A percentile compares a stretch with the other conserved stretches of the same genome.
Conservation (phyloP, 2,797 vertebrate genomes). For the Parambassis ranga region DNA sequence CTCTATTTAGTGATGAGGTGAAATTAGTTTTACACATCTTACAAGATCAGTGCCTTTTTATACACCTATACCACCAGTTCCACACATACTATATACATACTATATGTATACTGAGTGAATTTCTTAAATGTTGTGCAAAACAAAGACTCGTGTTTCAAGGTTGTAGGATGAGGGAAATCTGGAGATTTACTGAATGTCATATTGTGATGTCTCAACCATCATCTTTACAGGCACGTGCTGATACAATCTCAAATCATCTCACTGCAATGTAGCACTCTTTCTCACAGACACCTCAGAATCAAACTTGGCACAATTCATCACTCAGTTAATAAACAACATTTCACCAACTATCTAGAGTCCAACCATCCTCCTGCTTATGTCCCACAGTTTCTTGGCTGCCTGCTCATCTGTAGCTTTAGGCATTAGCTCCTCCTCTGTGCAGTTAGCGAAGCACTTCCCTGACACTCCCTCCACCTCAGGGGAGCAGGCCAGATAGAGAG, state of each 20-base stretch:
- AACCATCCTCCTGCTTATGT: constrained; percentile 91
- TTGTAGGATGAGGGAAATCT: not conserved
- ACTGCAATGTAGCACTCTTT: constrained; percentile 9
- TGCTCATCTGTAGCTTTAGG: constrained; percentile 87
- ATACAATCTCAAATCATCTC: constrained; percentile 14
- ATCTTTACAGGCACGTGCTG: not conserved
- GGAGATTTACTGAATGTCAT: not conserved
- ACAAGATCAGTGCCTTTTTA: not conserved
- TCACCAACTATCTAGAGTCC: constrained; percentile 68
- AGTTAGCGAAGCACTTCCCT: constrained; percentile 92
- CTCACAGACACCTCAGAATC: constrained; percentile 12
- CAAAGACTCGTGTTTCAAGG: not conserved
- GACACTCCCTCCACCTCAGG: constrained; percentile 87
- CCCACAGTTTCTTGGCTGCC: constrained; percentile 90
- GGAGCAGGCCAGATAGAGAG: constrained; percentile 89
- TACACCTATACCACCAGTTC: not conserved
- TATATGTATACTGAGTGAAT: too few species aligned
- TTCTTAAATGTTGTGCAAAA: not conserved
- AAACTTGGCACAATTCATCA: constrained; percentile 28
- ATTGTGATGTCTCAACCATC: not conserved
- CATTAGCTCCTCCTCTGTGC: constrained; percentile 87
- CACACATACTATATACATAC: too few species aligned
- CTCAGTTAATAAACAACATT: constrained; percentile 16
- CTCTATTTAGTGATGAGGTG: too few species aligned
- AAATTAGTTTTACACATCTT: not conserved